A percentile compares a stretch with the other conserved stretches of the same genome.
Conservation (phyloP, 2,888 invertebrate species). For the Drosophila anomalata region DNA sequence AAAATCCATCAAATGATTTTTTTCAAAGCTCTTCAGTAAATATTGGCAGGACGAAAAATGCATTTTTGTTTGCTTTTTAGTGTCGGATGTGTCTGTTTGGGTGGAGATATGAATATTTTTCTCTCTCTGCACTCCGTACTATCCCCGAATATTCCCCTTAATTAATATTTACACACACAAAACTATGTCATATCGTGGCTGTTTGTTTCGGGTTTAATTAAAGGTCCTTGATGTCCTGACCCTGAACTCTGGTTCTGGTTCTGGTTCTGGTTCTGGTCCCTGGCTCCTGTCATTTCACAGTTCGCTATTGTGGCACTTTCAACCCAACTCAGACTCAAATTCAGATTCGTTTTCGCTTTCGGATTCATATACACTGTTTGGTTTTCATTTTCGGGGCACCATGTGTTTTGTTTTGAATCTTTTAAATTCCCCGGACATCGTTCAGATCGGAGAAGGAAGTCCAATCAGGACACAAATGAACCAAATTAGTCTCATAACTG, state of each 20-base stretch:
- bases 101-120: background rate
- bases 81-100: background rate
- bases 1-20: background rate
- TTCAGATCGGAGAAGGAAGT: slow-evolving; percentile 12
- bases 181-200: slow-evolving; percentile 4
- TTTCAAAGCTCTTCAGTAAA: background rate
- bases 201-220: slow-evolving; percentile 41
- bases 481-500: slow-evolving; percentile 24
- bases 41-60: background rate
- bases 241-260: background rate
- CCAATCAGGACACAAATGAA: slow-evolving; percentile 13
- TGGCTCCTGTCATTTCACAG: slow-evolving; percentile 18
- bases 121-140: background rate
- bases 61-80: background rate
- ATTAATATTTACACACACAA: slow-evolving; percentile 42
- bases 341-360: background rate
- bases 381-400: slow-evolving; percentile 13
- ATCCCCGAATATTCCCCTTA: slow-evolving; percentile 3
- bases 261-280: too few relatives aligned
- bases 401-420: slow-evolving; percentile 45
- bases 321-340: background rate
- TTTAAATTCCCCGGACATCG: slow-evolving; percentile 19
- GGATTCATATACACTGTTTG: background rate
- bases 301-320: slow-evolving; percentile 27
- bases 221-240: slow-evolving; percentile 19